Base-by-base conservation (phyloP, 2,113 vertebrate species). In the Hystrix brachyura region DNA sequence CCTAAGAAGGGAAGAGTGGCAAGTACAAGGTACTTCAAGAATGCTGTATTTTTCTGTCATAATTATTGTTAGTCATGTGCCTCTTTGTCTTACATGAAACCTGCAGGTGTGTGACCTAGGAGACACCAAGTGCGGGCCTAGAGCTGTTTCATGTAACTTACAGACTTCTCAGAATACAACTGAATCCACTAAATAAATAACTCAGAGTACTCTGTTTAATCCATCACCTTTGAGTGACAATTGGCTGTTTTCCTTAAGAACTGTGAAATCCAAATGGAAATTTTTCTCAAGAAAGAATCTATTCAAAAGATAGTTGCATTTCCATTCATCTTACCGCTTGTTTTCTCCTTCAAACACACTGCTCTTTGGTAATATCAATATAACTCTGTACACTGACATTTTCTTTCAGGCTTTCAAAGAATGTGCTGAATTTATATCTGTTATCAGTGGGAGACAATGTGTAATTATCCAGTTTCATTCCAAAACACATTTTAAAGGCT, bases 391-490 rank as follows among this genome's bases (percentile, higher is more conserved):
- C 95, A 57, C 32, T 65, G 91, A 65, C 21, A 90, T 3, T 38
- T 97, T 79, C 23, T 55, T 79, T 64, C 9, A 79, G 29, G 7
- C 60, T 96, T 97, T 90, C 67, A 60, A 94, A 78, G 91, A 93
- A 81, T 65, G 3, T 46, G 29, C 17, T 87, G 90, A 82, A 94
- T 90, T 93, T 59, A 23, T 91, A 59, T 29, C 48, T 91, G 19
- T 29, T 83, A 91, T 95, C 91, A 90, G 23, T 83, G 23, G 38
- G 94, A 93, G 51, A 85, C 88, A 97, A 92, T 93, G 14, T 74
- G 3, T 96, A 96, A 96, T 90, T 89, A 96, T 59, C 7, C n/a
- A 87, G 7, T 27, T 90, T 88, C 25, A 95, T 87, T 92, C 43
- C 34, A 93, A 29, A 85, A 46, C 17, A 46, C 81, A 88, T 55